A percentile compares a stretch with the other conserved stretches of the same genome.
These are phyloP conservation scores for Syngnathus floridae DNA, from an alignment of 2,113 vertebrate species.

Conservation along the genomic window DNA sequence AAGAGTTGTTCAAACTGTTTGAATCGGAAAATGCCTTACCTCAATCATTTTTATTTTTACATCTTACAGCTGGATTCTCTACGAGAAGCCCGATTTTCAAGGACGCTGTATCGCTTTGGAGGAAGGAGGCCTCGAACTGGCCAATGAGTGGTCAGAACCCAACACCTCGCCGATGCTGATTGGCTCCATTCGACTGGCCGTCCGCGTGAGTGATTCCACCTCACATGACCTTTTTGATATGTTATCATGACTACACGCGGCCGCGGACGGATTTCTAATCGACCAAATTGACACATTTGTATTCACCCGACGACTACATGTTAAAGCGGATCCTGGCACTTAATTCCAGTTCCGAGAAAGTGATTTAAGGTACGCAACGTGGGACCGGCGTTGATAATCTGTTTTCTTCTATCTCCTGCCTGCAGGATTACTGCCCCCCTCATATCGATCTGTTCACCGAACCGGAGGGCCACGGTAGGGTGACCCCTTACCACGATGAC, in stretches of 20 bases:
- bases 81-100: conserved; percentile 86
- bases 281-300: conserved; percentile 6
- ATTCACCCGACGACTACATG: conserved; percentile 7
- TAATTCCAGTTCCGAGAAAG: background rate
- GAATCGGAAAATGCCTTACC: no score
- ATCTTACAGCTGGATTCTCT: conserved; percentile 83
- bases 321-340: background rate
- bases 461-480: conserved; percentile 76
- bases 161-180: conserved; percentile 66
- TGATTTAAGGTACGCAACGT: conserved; percentile 5
- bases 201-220: conserved; percentile 73
- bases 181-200: conserved; percentile 82
- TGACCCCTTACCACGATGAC: conserved; percentile 80
- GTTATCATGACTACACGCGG: background rate
- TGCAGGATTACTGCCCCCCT: conserved; percentile 84
- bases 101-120: conserved; percentile 81
- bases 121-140: conserved; percentile 79
- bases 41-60: no score
- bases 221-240: background rate
- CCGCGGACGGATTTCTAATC: background rate
- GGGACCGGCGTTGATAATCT: conserved; percentile 5
- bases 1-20: background rate
- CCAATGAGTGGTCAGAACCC: conserved; percentile 76
- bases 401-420: conserved; percentile 25
- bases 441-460: conserved; percentile 89